Base-by-base conservation (phyloP, 2,888 invertebrate genomes). In the Theristus sp. region DNA sequence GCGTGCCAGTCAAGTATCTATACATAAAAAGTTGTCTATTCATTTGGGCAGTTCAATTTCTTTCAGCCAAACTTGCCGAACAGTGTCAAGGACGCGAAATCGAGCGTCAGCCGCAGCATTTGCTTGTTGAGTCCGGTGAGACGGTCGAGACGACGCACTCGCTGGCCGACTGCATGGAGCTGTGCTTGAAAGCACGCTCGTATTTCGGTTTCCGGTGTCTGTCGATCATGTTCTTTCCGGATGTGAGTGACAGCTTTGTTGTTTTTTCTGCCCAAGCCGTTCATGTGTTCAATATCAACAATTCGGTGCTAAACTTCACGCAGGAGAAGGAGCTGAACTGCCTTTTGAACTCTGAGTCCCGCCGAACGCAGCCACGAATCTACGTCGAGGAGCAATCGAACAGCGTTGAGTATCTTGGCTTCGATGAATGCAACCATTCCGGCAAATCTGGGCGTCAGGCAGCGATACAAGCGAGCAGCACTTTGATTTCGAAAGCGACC, bases 381-480 rank as follows among this genome's bases (percentile, higher is more conserved):
- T 57, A 58, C 49, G 20, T 17, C 22, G 6, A 20, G 25, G 61
- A 61, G 27, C 13, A 20, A 25, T 29, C 52, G n/a, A 49, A 31
- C n/a, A 31, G 20, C n/a, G 61, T 59, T 24, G 61, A 61, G 25
- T 61, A 61, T 47, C n/a, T 58, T 17, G 61, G 61, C 3, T 6
- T 54, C 28, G 54, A 54, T 27, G 28, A 54, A 6, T 54, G 54
- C 38, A 38, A n/a, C n/a, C n/a, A n/a, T n/a, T n/a, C n/a, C n/a
- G n/a, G n/a, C n/a, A n/a, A n/a, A n/a, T n/a, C n/a, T n/a, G n/a
- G n/a, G n/a, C n/a, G n/a, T n/a, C n/a, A n/a, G n/a, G n/a, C n/a
- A n/a, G n/a, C n/a, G n/a, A n/a, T n/a, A n/a, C n/a, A n/a, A n/a
- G n/a, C n/a, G n/a, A n/a, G n/a, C n/a, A n/a, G n/a, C n/a, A n/a